Evolutionary conservation across 2,113 vertebrate species (phyloP), one percentile per base, ranked within the genome.

Genomic region (Hassar affinis): DNA sequence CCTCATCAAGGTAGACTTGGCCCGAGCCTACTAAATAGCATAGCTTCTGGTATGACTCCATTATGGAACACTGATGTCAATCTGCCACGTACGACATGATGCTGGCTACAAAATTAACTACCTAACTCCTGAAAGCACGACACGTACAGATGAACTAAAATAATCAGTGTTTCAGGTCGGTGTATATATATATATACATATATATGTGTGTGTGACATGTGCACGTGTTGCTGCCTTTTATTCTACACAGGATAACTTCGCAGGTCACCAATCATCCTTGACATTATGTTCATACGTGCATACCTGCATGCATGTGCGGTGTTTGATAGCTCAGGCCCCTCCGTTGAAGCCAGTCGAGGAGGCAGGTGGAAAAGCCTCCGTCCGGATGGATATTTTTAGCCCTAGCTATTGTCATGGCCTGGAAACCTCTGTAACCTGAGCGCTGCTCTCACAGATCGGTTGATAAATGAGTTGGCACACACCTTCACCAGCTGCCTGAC

Each of bases 361-460:
- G 45, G 80, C 66, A 18, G 76, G 76, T 90, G 91, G 92, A 93
- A 93, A 93, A 90, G 89, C 91, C 92, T 91, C 85, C 85, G 77
- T 62, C 83, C 87, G 62, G 86, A 4, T 20, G 57, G 89, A 83
- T 94, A 93, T 94, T 93, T 93, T 90, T 93, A 93, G 92, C 61
- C 85, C 20, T 38, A 85, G 80, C 89, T 87, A 93, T 93, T 93
- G 92, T 94, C 91, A 88, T 85, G 90, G 87, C 89, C 89, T 92
- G 91, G 93, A 92, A 90, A 90, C 89, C 89, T 91, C 88, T 88
- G 93, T 92, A 93, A 94, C 89, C 87, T 86, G 90, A 93, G 91
- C 88, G 66, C 84, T 27, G 10, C 79, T 79, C 86, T 90, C 75
- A 81, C 86, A 89, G 84, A 52, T 85, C 89, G 59, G 38, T 72